Base-by-base conservation (phyloP, 2,888 invertebrate genomes). In the Hyposoter didymator region DNA sequence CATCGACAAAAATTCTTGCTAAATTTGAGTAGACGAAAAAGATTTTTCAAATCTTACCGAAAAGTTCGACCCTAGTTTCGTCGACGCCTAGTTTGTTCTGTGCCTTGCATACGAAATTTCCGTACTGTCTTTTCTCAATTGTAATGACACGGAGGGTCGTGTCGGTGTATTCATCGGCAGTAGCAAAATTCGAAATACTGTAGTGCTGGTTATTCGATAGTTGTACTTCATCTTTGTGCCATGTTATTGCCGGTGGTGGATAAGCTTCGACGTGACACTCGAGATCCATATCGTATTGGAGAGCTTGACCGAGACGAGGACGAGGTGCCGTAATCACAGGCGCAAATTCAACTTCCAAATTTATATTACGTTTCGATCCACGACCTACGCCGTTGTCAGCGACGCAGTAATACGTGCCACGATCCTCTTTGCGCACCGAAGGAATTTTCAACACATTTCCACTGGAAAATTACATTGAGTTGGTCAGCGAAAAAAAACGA, bases 221-320 rank as follows among this genome's bases (percentile, higher is more conserved):
- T 84, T 96, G 96, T 0, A 96, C 95, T 69, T 96, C 97, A 76
- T 98, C 98, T 93, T 98, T 98, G 5, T 97, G 95, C 99, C 99
- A 99, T 0, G 96, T 95, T 87, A 99, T 98, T 0, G 97, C 98
- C 0, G 99, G 99, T 3, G 98, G 98, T 0, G 99, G 99, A 94
- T 98, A 98, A 0, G 99, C 99, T 92, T 98, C 98, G 17, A 98
- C 97, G 93, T 98, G 98, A 91, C 99, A 99, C 91, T 99, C 98
- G 87, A 99, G 94, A 91, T 98, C 98, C 97, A 98, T 98, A 90
- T 99, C 98, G 91, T 98, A 98, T 92, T 98, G 98, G 12, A 98
- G 94, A 0, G 98, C 98, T 95, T 98, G 96, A 14, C 98, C 98
- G 47, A 98, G 94, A 32, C 98, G 95, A 0, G 98, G 98, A 28